A percentile compares a stretch with the other conserved stretches of the same genome.
These are phyloP conservation scores for Dichetophora obliterata DNA, from an alignment of 2,888 invertebrate species.

Conservation along the genomic window DNA sequence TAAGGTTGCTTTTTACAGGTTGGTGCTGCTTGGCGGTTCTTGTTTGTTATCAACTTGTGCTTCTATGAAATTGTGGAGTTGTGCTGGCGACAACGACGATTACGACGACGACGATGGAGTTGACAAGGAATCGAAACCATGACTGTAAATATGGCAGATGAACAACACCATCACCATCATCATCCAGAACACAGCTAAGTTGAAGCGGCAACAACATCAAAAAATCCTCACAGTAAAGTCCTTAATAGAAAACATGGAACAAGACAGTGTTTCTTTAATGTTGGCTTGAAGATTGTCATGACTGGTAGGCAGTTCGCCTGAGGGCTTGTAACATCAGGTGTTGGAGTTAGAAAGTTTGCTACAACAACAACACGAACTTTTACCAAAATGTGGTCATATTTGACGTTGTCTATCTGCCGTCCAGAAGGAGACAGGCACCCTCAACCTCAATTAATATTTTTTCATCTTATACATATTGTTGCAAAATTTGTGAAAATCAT, in stretches of 20 bases:
- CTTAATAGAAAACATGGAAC: not conserved
- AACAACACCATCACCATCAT: not conserved
- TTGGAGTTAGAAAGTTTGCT: not conserved
- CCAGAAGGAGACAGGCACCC: no score
- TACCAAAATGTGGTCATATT: not conserved
- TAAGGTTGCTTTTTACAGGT: not conserved
- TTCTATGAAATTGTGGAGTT: not conserved
- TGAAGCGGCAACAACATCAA: not conserved
- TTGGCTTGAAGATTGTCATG: not conserved
- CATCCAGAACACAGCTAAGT: no score
- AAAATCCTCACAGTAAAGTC: not conserved
- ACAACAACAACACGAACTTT: not conserved
- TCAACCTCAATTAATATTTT: not conserved
- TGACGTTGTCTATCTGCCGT: no score
- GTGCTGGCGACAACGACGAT: not conserved
- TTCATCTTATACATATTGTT: constrained; percentile 6
- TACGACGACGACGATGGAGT: not conserved
- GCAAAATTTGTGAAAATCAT: not conserved
- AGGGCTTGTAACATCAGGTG: not conserved
- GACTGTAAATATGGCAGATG: constrained; percentile 23
- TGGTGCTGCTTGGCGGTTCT: not conserved
- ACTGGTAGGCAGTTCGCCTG: not conserved
- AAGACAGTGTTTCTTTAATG: not conserved
- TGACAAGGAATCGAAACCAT: not conserved
- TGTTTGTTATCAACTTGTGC: not conserved